A percentile compares a stretch with the other conserved stretches of the same genome.
These are phyloP conservation scores for Lepilemur ruficaudatus DNA, from an alignment of 2,797 vertebrate species.

Conservation along the genomic window DNA sequence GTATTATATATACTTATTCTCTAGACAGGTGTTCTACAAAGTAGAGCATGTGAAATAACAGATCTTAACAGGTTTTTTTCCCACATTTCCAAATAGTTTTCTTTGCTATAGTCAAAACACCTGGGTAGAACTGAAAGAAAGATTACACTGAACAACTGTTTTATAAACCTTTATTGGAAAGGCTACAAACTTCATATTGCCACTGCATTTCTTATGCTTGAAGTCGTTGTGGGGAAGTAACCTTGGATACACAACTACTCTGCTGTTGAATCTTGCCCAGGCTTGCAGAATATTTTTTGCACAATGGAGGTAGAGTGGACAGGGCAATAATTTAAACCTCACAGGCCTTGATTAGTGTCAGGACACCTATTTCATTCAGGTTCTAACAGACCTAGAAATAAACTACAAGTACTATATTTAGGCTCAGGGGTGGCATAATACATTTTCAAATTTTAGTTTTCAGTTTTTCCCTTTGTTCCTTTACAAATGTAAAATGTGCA, in stretches of 20 bases:
- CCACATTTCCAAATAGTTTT: not conserved
- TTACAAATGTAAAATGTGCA: conserved; percentile 33
- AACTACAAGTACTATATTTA: not conserved
- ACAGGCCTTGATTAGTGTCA: conserved; percentile 21
- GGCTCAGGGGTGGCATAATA: conserved; percentile 43
- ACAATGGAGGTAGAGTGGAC: conserved; percentile 64
- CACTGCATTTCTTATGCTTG: conserved; percentile 55
- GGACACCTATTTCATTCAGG: not conserved
- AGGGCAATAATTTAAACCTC: conserved; percentile 54
- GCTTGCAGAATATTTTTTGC: conserved; percentile 40
- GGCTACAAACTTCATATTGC: conserved; percentile 66
- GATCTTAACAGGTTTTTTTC: not conserved
- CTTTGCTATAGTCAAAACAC: not conserved
- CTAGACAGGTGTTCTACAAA: not conserved
- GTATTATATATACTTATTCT: not conserved
- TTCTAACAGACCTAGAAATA: conserved; percentile 44
- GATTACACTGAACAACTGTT: conserved; percentile 56
- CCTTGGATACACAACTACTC: conserved; percentile 58
- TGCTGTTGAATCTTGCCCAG: conserved; percentile 43
- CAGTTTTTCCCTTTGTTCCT: not conserved
- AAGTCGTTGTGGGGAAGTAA: conserved; percentile 53
- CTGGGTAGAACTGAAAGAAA: not conserved
- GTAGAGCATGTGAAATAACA: not conserved
- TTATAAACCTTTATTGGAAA: conserved; percentile 75
- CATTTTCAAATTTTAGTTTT: not conserved